These are phyloP conservation scores for Platypus cylindrus DNA, from an alignment of 2,888 invertebrate genomes.

Conservation along the genomic window DNA sequence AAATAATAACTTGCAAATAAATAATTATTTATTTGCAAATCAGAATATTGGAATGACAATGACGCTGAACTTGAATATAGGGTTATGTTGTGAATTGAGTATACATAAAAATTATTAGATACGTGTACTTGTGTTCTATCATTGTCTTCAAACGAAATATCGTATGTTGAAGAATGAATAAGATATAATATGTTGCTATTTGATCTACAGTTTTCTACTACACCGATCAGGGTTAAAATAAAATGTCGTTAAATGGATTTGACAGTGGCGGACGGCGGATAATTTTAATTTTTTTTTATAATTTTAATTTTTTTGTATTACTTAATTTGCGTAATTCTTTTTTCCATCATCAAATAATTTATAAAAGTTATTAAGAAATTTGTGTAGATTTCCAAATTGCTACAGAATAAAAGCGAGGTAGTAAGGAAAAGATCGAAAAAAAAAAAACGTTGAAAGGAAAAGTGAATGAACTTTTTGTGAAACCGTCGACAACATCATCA, in stretches of 20 bases:
- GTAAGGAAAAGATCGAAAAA: slow-evolving; percentile 10
- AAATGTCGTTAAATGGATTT: slow-evolving; percentile 14
- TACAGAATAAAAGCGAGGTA: too few species aligned
- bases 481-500: slow-evolving; percentile 33
- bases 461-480: slow-evolving; percentile 29
- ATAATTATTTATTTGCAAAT: too few species aligned
- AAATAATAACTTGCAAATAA: too few species aligned
- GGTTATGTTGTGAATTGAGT: too few species aligned
- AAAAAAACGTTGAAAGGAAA: slow-evolving; percentile 19
- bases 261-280: slow-evolving; percentile 15
- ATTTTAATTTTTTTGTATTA: slow-evolving; percentile 13
- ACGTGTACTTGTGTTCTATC: too few species aligned
- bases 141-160: too few species aligned
- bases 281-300: slow-evolving; percentile 13
- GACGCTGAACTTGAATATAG: too few species aligned
- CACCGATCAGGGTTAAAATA: slow-evolving; percentile 9
- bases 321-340: slow-evolving; percentile 7
- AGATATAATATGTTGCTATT: too few species aligned
- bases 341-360: slow-evolving; percentile 1
- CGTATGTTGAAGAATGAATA: too few species aligned
- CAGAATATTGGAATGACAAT: too few species aligned
- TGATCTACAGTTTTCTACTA: slow-evolving; percentile 8
- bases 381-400: neutral
- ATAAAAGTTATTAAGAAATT: neutral
- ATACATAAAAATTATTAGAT: too few species aligned